Evolutionary conservation across 2,113 vertebrate species (phyloP).

Genomic region (Gyps fulvus): DNA sequence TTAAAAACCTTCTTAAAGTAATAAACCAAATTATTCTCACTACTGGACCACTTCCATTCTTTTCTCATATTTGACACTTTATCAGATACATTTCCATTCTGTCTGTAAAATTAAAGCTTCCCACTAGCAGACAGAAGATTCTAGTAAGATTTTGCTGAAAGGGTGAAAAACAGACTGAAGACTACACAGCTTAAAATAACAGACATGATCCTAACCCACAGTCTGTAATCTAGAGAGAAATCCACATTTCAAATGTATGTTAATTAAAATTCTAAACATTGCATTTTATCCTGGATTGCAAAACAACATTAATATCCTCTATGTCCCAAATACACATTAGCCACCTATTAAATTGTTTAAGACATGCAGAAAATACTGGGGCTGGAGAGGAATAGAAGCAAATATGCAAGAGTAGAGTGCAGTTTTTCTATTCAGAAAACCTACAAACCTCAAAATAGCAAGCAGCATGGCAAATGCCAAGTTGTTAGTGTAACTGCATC

Average conservation of each 20-base stretch:
- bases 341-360: not conserved
- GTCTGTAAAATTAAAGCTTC: not conserved
- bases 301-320: not conserved
- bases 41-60: not conserved
- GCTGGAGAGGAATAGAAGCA: not conserved
- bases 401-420: not conserved
- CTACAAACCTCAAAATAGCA: not conserved
- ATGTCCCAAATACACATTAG: slow-evolving; percentile 27
- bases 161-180: not conserved
- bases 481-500: not conserved
- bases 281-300: not conserved
- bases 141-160: not conserved
- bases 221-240: not conserved
- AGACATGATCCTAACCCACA: not conserved
- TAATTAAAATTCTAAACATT: not conserved
- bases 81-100: not conserved
- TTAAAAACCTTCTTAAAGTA: not conserved
- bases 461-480: not conserved
- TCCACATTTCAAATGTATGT: not conserved
- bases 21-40: not conserved
- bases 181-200: not conserved
- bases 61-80: not conserved
- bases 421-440: not conserved
- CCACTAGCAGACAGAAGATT: not conserved
- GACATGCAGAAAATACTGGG: not conserved